Percentiles rank a stretch among this genome's conserved stretches.
These are phyloP conservation scores for Sebastes oblongus DNA, from an alignment of 2,797 vertebrate species.

Conservation along the genomic window DNA sequence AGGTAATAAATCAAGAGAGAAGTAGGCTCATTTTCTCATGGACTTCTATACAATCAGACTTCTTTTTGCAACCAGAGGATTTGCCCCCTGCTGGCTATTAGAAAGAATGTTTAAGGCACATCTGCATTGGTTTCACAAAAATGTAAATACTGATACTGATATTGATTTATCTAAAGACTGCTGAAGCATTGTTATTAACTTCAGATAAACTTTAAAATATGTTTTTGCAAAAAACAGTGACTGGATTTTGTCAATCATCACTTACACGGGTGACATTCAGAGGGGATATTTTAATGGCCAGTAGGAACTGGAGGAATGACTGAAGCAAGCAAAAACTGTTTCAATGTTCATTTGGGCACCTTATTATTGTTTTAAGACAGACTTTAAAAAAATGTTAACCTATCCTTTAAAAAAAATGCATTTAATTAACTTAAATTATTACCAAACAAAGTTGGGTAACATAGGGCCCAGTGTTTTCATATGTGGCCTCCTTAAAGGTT, in stretches of 20 bases:
- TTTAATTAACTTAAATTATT: background rate
- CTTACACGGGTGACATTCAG: background rate
- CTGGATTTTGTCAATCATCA: background rate
- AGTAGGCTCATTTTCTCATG: no score
- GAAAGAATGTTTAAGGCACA: no score
- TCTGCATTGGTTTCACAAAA: no score
- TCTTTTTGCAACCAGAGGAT: no score
- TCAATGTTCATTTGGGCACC: background rate
- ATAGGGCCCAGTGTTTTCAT: background rate
- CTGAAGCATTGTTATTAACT: background rate
- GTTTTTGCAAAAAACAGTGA: background rate
- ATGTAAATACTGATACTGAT: background rate
- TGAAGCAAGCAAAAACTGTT: background rate
- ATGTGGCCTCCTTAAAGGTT: no score
- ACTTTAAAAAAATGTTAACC: background rate
- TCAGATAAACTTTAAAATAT: background rate
- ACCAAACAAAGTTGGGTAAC: background rate
- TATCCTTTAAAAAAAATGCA: background rate
- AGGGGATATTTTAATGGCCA: background rate
- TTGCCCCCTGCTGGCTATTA: no score
- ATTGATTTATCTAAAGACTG: background rate
- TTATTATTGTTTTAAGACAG: background rate
- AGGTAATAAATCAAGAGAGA: no score
- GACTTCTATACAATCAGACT: no score
- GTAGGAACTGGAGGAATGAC: background rate